phyloP scores from a whole-genome alignment of 1,140 invertebrate genomes.

The Idris sp. region DNA sequence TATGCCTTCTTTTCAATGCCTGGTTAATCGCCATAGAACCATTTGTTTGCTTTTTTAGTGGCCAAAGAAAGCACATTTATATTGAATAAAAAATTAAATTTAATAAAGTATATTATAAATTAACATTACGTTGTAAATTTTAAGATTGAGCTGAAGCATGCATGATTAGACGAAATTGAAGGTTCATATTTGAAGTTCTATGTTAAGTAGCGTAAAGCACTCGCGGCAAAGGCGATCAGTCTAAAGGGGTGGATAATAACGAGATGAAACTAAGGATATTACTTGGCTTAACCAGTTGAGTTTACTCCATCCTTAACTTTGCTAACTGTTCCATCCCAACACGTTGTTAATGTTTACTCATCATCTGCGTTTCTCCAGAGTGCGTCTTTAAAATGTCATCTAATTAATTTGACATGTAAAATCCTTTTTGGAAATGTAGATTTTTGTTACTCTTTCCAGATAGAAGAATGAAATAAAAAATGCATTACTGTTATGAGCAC shows the following conservation, averaged over 20 bases:
- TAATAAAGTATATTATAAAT: no score
- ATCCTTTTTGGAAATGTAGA: no score
- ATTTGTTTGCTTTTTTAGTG: no score
- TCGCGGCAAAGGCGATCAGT: slow-evolving; percentile 47
- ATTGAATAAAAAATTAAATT: no score
- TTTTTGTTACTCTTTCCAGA: no score
- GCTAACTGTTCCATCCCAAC: slow-evolving; percentile 57
- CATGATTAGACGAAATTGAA: slow-evolving; percentile 44
- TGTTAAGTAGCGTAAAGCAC: slow-evolving; percentile 47
- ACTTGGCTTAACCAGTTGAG: slow-evolving; percentile 51
- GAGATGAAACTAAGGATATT: slow-evolving; percentile 65
- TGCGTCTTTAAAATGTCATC: no score
- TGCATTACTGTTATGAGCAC: no score
- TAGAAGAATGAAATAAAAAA: no score
- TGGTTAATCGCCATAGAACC: slow-evolving; percentile 27
- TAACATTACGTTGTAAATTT: no score
- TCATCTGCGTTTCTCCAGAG: no score
- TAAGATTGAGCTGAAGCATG: background rate
- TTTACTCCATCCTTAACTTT: slow-evolving; percentile 26
- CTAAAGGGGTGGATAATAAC: slow-evolving; percentile 61
- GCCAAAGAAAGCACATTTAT: no score
- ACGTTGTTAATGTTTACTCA: slow-evolving; percentile 39
- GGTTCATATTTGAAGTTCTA: slow-evolving; percentile 49
- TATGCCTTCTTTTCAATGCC: slow-evolving; percentile 33
- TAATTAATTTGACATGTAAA: no score